Conservation (phyloP, 2,888 invertebrate species). For the Oeneis ivallda region DNA sequence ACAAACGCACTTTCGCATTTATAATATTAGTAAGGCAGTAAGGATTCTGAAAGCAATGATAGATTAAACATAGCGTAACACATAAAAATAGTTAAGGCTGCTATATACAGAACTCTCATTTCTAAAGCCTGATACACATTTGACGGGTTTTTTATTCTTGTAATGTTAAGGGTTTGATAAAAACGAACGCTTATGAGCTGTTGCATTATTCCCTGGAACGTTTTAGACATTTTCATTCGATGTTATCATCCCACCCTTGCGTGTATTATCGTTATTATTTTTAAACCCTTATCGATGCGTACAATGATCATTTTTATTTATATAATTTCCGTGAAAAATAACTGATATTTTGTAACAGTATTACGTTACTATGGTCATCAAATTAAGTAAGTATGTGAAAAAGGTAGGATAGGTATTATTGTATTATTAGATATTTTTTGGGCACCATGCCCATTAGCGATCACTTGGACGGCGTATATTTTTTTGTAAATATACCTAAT, state of each 20-base stretch:
- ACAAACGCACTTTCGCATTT: too few relatives aligned
- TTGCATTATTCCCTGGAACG: neutral
- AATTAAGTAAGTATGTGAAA: neutral
- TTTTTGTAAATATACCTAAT: too few relatives aligned
- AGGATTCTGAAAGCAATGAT: too few relatives aligned
- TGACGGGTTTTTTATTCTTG: slow-evolving; percentile 16
- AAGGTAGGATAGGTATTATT: neutral
- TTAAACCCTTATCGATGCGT: slow-evolving; percentile 11
- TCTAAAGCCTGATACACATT: neutral
- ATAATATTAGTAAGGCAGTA: too few relatives aligned
- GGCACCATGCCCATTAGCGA: too few relatives aligned
- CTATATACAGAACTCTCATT: neutral
- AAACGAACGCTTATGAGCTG: slow-evolving; percentile 31
- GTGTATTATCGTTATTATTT: slow-evolving; percentile 18
- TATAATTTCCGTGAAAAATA: neutral
- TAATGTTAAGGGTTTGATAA: slow-evolving; percentile 33
- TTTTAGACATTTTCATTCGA: slow-evolving; percentile 19
- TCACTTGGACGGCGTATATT: too few relatives aligned
- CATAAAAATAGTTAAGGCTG: neutral
- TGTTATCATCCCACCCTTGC: slow-evolving; percentile 7
- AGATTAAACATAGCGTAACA: too few relatives aligned
- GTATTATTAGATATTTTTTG: too few relatives aligned
- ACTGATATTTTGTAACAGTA: neutral
- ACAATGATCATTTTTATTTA: neutral
- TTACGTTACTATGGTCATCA: neutral